phyloP scores from a whole-genome alignment of 2,888 invertebrate species.

The Operophtera brumata region DNA sequence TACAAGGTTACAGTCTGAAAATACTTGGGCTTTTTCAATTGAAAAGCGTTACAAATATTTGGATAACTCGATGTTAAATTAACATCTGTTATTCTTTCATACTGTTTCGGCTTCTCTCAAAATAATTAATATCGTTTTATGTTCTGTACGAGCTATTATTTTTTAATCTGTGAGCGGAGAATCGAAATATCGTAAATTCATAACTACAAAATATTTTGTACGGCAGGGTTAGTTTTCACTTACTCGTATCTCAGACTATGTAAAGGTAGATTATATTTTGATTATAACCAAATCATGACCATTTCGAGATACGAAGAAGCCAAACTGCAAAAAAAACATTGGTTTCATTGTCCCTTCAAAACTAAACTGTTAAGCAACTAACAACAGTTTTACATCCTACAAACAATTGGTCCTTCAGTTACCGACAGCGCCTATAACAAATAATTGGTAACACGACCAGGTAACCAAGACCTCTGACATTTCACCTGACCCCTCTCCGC shows the following conservation, averaged over 20 bases:
- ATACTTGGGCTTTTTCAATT: constrained; percentile 49
- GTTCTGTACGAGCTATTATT: no score
- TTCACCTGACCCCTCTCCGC: constrained; percentile 36
- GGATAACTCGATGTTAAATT: constrained; percentile 26
- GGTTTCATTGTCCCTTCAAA: constrained; percentile 32
- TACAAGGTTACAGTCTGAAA: constrained; percentile 68
- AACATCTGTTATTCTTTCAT: constrained; percentile 28
- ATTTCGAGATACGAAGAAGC: neutral
- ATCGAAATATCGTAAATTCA: neutral
- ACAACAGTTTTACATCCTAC: constrained; percentile 55
- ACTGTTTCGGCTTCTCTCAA: constrained; percentile 7
- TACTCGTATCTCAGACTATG: neutral
- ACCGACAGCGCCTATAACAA: constrained; percentile 62
- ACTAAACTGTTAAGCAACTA: constrained; percentile 37
- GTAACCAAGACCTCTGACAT: constrained; percentile 43
- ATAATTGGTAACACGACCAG: constrained; percentile 54
- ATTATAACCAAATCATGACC: neutral
- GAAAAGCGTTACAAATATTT: constrained; percentile 36
- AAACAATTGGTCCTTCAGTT: constrained; percentile 66
- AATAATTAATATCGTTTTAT: neutral
- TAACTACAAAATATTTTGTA: neutral
- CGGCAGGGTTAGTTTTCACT: neutral
- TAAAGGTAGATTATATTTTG: neutral
- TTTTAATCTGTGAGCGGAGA: neutral
- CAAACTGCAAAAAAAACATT: constrained; percentile 18